Evolutionary conservation across 2,797 vertebrate genomes (phyloP).

Genomic region (Falco rusticolus): DNA sequence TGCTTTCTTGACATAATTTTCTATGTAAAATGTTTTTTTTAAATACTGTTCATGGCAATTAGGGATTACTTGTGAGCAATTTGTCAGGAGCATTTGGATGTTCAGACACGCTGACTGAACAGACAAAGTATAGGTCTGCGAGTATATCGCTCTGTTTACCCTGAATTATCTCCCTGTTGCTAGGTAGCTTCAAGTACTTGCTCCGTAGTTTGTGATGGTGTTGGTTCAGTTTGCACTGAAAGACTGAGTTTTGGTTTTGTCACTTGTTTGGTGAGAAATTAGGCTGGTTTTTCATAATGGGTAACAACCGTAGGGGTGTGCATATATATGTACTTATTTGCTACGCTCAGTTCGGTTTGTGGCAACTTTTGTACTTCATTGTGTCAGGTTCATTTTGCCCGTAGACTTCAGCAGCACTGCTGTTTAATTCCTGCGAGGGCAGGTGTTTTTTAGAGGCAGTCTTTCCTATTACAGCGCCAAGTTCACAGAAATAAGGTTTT

Average conservation of each 20-base stretch:
- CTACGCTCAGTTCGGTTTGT: not conserved
- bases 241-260: not conserved
- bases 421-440: not conserved
- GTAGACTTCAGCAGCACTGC: not conserved
- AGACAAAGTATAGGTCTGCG: not conserved
- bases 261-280: not conserved
- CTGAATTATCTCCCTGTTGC: not conserved
- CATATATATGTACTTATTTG: not conserved
- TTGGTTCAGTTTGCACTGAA: not conserved
- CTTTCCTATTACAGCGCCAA: not conserved
- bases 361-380: not conserved
- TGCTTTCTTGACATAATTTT: not conserved
- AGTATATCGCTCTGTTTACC: not conserved
- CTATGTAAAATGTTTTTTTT: not conserved
- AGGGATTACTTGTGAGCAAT: not conserved
- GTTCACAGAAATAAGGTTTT: not conserved
- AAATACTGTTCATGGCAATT: not conserved
- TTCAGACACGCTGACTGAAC: not conserved
- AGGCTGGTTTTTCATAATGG: not conserved
- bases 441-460: not conserved
- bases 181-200: not conserved
- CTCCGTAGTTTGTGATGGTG: fast-evolving
- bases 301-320: fast-evolving
- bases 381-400: not conserved
- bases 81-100: not conserved